Base-by-base conservation (phyloP, 2,113 vertebrate species). In the Halcyon malimbica region DNA sequence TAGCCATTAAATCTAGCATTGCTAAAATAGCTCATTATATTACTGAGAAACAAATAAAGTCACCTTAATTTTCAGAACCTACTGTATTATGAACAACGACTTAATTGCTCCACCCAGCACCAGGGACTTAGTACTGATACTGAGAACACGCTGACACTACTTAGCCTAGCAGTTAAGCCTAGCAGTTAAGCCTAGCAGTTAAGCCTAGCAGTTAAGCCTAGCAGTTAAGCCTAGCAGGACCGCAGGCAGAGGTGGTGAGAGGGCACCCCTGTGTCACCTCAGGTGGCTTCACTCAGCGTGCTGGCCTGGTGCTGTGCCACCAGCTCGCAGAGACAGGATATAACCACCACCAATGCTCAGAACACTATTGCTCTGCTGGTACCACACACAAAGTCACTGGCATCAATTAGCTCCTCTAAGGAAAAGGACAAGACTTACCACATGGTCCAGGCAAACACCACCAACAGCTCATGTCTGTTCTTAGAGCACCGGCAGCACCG, bases 1-100 rank as follows among this genome's bases (percentile, higher is more conserved):
- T 97, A 98, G 91, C 96, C 97, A 98, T 97, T 98, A 98, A 96
- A 97, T 93, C 92, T 93, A 96, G 84, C 95, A 96, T 97, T 97
- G 96, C 96, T 97, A 98, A 97, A 98, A 98, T 88, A 96, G 89
- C 91, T 95, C 97, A 95, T 97, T 97, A 97, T 79, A 96, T 94
- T 85, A 77, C 96, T 31, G 44, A 94, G 94, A 76, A 96, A 97
- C 97, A 96, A 97, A 94, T 87, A 77, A 93, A 97, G 95, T 96
- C 95, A 95, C 94, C 90, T 93, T 85, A 92, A 83, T 97, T 96
- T 95, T 93, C 82, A 91, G 94, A 93, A 93, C 77, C 42, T 67
- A 54, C 60, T 25, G 24, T 35, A 62, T 73, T 68, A 89, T 16
- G 42, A 93, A 51, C 81, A 93, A 42, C 53, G 33, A 87, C 31